These are phyloP conservation scores for Pseudococcus longispinus DNA, from an alignment of 2,888 invertebrate genomes.

Conservation along the genomic window DNA sequence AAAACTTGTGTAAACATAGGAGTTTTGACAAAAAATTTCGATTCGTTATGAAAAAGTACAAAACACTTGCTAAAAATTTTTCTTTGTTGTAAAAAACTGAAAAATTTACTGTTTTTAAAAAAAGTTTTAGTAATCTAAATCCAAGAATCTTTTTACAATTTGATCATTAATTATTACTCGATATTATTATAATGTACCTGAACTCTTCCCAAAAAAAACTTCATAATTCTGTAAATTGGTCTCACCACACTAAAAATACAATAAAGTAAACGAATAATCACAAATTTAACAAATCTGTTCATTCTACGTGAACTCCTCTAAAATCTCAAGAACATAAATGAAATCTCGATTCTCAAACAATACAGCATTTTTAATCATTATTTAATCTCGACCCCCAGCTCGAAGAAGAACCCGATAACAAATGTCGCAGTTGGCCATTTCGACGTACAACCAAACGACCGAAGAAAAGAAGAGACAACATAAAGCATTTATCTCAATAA, in stretches of 20 bases:
- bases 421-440: not conserved
- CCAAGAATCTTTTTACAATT: not conserved
- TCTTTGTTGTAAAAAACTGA: too few relatives aligned
- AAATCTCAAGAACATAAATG: not conserved
- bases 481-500: conserved; percentile 7
- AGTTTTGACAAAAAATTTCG: too few relatives aligned
- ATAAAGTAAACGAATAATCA: not conserved
- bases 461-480: not conserved
- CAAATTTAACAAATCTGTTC: not conserved
- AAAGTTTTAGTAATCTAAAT: too few relatives aligned
- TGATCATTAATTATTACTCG: not conserved
- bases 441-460: not conserved
- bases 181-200: too few relatives aligned
- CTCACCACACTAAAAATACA: not conserved
- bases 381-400: not conserved
- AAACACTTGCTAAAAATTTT: too few relatives aligned
- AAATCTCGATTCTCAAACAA: not conserved
- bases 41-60: too few relatives aligned
- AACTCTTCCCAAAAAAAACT: not conserved
- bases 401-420: not conserved
- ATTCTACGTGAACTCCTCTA: not conserved
- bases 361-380: not conserved
- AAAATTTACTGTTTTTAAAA: too few relatives aligned
- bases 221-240: not conserved
- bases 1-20: too few relatives aligned